These are phyloP conservation scores for Sogatella furcifera DNA, from an alignment of 1,140 invertebrate genomes.

Conservation along the genomic window DNA sequence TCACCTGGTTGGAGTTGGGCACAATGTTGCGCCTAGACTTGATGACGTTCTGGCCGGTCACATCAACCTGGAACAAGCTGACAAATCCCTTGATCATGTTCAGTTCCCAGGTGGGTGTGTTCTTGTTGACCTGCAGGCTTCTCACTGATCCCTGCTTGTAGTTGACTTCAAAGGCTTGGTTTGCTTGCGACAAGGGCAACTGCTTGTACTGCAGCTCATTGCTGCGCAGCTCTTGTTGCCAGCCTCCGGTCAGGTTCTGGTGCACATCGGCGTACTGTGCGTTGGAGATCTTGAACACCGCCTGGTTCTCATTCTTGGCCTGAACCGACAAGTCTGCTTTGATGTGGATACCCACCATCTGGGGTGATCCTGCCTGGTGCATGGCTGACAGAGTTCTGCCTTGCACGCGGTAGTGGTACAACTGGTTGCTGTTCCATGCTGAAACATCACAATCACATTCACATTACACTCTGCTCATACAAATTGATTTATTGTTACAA, in stretches of 20 bases:
- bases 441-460: not conserved
- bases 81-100: slow-evolving; percentile 55
- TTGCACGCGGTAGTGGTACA: slow-evolving; percentile 47
- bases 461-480: too few species aligned
- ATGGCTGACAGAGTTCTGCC: slow-evolving; percentile 43
- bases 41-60: slow-evolving; percentile 34
- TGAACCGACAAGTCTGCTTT: slow-evolving; percentile 41
- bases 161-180: slow-evolving; percentile 47
- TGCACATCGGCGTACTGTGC: slow-evolving; percentile 43
- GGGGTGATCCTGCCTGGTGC: slow-evolving; percentile 35
- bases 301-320: slow-evolving; percentile 31
- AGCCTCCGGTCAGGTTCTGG: slow-evolving; percentile 36
- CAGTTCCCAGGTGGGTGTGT: slow-evolving; percentile 43
- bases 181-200: slow-evolving; percentile 32
- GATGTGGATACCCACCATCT: slow-evolving; percentile 41
- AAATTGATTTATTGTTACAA: too few species aligned
- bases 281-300: slow-evolving; percentile 31
- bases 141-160: slow-evolving; percentile 41
- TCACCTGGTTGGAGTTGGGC: slow-evolving; percentile 34
- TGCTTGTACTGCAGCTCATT: slow-evolving; percentile 37
- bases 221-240: slow-evolving; percentile 33
- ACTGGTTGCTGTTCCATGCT: slow-evolving; percentile 42
- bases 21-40: slow-evolving; percentile 36
- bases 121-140: slow-evolving; percentile 31
- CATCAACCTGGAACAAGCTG: slow-evolving; percentile 51